These are phyloP conservation scores for Caranx ignobilis DNA, from an alignment of 2,113 vertebrate species.

Conservation along the genomic window DNA sequence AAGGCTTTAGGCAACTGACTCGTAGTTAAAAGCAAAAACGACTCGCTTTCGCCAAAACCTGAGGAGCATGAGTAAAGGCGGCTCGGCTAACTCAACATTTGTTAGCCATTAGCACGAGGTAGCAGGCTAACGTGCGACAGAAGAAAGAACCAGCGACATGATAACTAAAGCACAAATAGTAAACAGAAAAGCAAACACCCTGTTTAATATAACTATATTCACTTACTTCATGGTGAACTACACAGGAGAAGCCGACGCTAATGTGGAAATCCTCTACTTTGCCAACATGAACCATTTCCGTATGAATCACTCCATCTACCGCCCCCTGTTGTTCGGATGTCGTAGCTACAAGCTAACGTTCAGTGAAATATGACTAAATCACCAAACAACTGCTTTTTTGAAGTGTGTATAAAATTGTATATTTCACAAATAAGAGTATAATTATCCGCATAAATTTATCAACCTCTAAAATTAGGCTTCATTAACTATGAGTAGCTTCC, in stretches of 20 bases:
- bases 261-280: fast-evolving
- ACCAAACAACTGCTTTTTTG: not conserved
- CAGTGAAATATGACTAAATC: not conserved
- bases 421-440: no score
- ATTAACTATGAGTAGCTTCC: not conserved
- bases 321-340: slow-evolving; percentile 51
- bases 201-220: not conserved
- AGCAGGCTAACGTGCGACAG: no score
- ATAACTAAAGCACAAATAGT: fast-evolving
- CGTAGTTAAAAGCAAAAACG: no score
- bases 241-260: fast-evolving
- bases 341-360: not conserved
- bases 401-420: not conserved
- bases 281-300: slow-evolving; percentile 24
- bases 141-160: fast-evolving
- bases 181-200: fast-evolving
- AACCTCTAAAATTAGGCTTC: no score
- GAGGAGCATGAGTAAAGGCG: not conserved
- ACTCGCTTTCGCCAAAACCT: no score
- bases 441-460: no score
- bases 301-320: not conserved
- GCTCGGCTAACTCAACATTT: not conserved
- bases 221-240: slow-evolving; percentile 75
- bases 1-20: no score
- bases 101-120: not conserved